Base-by-base conservation (phyloP, 2,888 invertebrate species). In the Sphecodes monilicornis region DNA sequence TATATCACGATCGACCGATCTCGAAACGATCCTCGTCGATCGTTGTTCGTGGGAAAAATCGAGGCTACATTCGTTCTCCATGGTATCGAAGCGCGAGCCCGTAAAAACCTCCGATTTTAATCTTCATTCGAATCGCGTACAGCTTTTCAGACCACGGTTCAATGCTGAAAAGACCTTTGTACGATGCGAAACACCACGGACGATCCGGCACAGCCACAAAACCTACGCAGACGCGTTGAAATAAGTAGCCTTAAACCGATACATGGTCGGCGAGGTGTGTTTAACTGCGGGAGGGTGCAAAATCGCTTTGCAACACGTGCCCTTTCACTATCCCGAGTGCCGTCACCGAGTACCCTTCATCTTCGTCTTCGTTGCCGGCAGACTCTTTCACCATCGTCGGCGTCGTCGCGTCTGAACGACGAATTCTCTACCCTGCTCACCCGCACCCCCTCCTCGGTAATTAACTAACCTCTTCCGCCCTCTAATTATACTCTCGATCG, bases 271-370 rank as follows among this genome's bases (percentile, higher is more conserved):
- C 87, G 82, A 76, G 80, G 83, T 85, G 88, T 87, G 87, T 83
- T 84, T 71, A 74, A 77, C 69, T 39, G 66, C 71, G 73, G 46
- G 70, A 87, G 90, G 90, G 90, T 90, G 88, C 54, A 85, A 82
- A 85, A 81, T 78, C 86, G 87, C 84, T 89, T 86, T 84, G 82
- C 88, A 85, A 90, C 90, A 87, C 90, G 90, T 87, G 90, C 85
- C 80, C 68, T 83, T 89, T 82, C 81, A 86, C 60, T 46, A 57
- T 64, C 69, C 70, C 73, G 79, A 82, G 84, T 80, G 74, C 76
- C 82, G 74, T 78, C 74, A 69, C 84, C 80, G 57, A 87, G 82
- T 66, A 81, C 84, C 82, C 84, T 80, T 84, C 83, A 74, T 78
- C 76, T 78, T 75, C 74, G 82, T 86, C 85, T 89, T 80, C 60